Percentiles rank a stretch among this genome's conserved stretches.
phyloP scores from a whole-genome alignment of 2,888 invertebrate genomes.

The Incurvaria masculella region DNA sequence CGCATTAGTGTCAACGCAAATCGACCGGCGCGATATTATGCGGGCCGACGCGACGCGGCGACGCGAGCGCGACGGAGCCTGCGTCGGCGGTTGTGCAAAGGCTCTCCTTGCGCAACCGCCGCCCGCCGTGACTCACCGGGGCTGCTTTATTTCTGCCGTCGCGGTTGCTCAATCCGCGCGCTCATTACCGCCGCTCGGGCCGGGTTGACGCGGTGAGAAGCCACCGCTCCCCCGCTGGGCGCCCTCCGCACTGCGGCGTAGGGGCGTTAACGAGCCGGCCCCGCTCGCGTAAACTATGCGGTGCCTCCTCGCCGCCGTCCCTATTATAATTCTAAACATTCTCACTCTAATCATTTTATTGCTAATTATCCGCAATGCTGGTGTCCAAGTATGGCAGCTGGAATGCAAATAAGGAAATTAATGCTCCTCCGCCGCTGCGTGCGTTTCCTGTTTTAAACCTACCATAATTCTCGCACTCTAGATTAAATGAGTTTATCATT shows the following conservation, averaged over 20 bases:
- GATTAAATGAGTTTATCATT: constrained; percentile 1
- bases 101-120: constrained; percentile 35
- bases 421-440: neutral
- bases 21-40: neutral
- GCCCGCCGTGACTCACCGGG: constrained; percentile 35
- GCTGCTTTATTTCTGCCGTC: constrained; percentile 29
- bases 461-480: neutral
- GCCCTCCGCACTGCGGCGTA: too few relatives aligned
- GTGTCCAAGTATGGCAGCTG: neutral
- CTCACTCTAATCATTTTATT: neutral
- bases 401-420: neutral
- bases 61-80: neutral
- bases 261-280: too few relatives aligned
- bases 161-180: constrained; percentile 23
- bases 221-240: neutral
- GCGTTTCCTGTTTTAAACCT: neutral
- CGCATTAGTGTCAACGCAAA: neutral
- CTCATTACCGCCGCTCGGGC: constrained; percentile 28
- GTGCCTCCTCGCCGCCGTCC: neutral
- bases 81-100: constrained; percentile 33
- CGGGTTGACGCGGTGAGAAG: constrained; percentile 9
- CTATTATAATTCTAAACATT: neutral
- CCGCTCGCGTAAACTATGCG: neutral
- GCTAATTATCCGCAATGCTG: neutral
- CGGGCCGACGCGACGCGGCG: neutral